Evolutionary conservation across 2,113 vertebrate genomes (phyloP).

Genomic region (Sus scrofa): DNA sequence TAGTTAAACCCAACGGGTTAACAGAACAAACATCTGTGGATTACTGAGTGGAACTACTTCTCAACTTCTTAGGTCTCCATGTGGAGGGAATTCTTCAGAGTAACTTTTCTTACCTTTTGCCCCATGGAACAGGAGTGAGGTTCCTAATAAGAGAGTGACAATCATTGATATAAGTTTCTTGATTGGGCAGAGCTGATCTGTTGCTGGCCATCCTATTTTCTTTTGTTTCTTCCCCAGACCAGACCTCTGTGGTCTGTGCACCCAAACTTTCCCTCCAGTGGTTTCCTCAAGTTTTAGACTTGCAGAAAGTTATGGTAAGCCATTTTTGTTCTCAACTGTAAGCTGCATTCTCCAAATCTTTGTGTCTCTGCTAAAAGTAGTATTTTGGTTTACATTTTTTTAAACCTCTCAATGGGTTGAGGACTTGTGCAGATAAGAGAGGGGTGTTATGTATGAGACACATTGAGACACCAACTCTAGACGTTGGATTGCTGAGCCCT

Average conservation of each 20-base stretch:
- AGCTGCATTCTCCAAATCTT: background rate
- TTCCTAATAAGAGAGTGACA: background rate
- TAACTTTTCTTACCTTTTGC: background rate
- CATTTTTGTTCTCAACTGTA: background rate
- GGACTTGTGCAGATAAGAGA: background rate
- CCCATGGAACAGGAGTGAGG: background rate
- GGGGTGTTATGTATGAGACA: background rate
- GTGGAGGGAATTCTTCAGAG: background rate
- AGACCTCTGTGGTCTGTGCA: background rate
- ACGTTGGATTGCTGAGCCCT: background rate
- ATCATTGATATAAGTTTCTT: background rate
- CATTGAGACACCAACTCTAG: background rate
- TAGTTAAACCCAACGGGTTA: background rate
- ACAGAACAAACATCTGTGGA: background rate
- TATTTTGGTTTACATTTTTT: constrained; percentile 25
- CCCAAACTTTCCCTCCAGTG: background rate
- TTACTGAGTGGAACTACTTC: background rate
- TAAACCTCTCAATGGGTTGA: background rate
- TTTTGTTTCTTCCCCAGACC: background rate
- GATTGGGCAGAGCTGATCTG: background rate
- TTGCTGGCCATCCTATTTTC: background rate
- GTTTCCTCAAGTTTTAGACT: background rate
- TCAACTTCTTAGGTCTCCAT: background rate
- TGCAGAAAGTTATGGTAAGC: background rate
- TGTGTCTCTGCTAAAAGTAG: background rate